Conservation (phyloP, 1,140 invertebrate species). For the Sarcophaga peregrina region DNA sequence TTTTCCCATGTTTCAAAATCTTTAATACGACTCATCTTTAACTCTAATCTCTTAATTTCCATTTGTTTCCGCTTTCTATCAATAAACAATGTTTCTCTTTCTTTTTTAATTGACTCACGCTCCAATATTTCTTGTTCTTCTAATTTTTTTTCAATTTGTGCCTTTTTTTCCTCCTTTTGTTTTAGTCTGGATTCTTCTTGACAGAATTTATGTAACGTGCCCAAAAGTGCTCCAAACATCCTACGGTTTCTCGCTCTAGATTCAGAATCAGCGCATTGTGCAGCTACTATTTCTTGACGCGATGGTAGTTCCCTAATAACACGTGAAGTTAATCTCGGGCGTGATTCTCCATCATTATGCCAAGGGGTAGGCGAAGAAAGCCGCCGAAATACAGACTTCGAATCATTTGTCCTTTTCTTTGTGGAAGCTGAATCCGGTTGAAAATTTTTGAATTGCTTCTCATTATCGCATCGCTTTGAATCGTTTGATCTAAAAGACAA, state of each 20-base stretch:
- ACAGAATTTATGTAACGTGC: constrained; percentile 94
- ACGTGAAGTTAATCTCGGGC: constrained; percentile 67
- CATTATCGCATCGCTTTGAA: neutral
- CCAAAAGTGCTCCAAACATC: constrained; percentile 94
- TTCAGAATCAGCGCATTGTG: constrained; percentile 85
- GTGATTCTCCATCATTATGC: constrained; percentile 65
- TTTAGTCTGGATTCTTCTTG: constrained; percentile 92
- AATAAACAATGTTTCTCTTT: constrained; percentile 86
- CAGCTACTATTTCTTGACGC: constrained; percentile 81
- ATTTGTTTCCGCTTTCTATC: constrained; percentile 87
- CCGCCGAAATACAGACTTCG: constrained; percentile 71
- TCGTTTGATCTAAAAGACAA: neutral
- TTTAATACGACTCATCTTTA: constrained; percentile 87
- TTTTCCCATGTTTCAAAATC: constrained; percentile 91
- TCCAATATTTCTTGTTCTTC: constrained; percentile 91
- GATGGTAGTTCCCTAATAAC: constrained; percentile 77
- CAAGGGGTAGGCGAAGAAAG: constrained; percentile 67
- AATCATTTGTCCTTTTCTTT: constrained; percentile 66
- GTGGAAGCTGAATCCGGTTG: neutral
- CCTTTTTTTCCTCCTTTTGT: constrained; percentile 76
- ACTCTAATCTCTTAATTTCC: constrained; percentile 89
- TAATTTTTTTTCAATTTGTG: constrained; percentile 91
- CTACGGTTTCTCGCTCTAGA: constrained; percentile 87
- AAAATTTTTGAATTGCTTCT: neutral
- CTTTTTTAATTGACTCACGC: constrained; percentile 85